Evolutionary conservation across 2,113 vertebrate species (phyloP), one percentile per base, ranked within the genome.

Genomic region (Tachysurus fulvidraco): DNA sequence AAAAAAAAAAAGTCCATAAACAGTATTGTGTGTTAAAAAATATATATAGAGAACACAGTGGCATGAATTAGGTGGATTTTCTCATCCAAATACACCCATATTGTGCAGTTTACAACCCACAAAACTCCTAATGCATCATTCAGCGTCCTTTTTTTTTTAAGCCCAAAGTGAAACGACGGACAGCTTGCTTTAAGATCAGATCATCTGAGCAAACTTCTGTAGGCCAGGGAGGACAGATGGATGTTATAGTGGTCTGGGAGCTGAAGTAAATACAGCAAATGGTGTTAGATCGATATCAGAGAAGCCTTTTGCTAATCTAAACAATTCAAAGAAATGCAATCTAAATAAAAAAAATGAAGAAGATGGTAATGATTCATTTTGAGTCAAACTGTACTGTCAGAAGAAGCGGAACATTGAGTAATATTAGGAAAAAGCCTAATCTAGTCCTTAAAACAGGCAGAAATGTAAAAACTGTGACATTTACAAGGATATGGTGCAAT

Each of bases 121-220:
- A 76, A 50, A 76, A 25, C 23, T 50, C 41, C 11, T 14, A 76
- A 79, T 36, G n/a, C 28, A 52, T 52, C 44, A 67, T 17, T 16
- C 21, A 67, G 23, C 17, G 41, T 12, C 0, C 0, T 19, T 44
- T 44, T 28, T 28, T 30, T 30, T 81, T 50, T 28, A 46, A 50
- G 23, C 23, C 41, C 41, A 52, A 17, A 64, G 9, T 36, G 9
- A 36, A 44, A 14, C n/a, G 52, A 4, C 36, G 25, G 52, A 46
- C 16, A 25, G 46, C 1, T 30, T 28, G n/a, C 16, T 52, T 25
- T n/a, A 13, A 23, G 25, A 83, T 6, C 19, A 52, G 50, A 30
- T 94, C 94, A 97, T 90, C 96, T 96, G 90, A 97, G 89, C 89
- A 97, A 60, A 60, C 96, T 97, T 88, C 96, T 95, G 93, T 94